phyloP scores from a whole-genome alignment of 2,797 vertebrate species.

The Sebastes vulpes region DNA sequence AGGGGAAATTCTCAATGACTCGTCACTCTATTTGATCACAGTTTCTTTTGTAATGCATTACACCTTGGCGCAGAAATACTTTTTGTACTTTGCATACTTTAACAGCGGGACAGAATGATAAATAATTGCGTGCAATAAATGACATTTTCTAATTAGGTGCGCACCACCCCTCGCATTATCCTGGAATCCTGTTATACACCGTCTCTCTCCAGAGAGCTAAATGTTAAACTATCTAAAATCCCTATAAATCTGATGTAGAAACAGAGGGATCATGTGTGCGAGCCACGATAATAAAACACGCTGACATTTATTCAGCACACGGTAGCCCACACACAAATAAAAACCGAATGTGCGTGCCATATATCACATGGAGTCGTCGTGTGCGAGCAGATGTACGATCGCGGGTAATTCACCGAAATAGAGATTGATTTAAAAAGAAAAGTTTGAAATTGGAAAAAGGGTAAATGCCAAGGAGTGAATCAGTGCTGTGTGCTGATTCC shows the following conservation, averaged over 20 bases:
- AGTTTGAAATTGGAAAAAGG: constrained; percentile 24
- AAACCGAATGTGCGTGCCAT: not conserved
- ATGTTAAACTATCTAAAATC: constrained; percentile 21
- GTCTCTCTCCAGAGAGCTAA: not conserved
- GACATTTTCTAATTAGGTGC: not conserved
- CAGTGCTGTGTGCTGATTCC: constrained; percentile 1
- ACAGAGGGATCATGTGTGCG: constrained; percentile 2
- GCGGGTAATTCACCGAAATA: constrained; percentile 25
- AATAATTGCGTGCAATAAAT: not conserved
- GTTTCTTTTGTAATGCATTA: not conserved
- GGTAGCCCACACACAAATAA: constrained; percentile 36
- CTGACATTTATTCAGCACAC: constrained; percentile 42
- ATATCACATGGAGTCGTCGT: constrained; percentile 14
- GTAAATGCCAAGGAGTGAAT: constrained; percentile 52
- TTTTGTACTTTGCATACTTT: not conserved
- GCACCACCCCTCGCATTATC: not conserved
- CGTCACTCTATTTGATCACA: not conserved
- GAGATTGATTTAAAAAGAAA: constrained; percentile 35
- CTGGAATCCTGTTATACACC: not conserved
- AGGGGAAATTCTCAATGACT: not conserved
- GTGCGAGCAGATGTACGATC: constrained; percentile 1
- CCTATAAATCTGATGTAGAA: constrained; percentile 23
- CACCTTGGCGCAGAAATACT: not conserved
- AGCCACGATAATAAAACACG: constrained; percentile 42
- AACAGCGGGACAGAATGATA: not conserved